Conservation (phyloP, 2,797 vertebrate species). For the Fistularia commersonii region DNA sequence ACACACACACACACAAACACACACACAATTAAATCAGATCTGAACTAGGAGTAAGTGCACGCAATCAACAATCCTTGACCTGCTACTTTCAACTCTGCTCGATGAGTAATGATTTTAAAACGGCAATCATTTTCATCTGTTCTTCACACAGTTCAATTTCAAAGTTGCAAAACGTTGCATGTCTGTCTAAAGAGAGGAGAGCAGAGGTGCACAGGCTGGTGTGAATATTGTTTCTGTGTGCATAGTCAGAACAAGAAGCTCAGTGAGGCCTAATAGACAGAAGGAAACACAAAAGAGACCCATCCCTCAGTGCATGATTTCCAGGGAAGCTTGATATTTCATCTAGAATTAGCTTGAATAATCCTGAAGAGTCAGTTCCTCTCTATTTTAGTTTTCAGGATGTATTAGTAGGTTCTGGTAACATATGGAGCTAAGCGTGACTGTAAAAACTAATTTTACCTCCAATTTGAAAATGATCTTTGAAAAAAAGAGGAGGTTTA, state of each 20-base stretch:
- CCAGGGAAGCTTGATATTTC: conserved; percentile 26
- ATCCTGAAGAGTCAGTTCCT: conserved; percentile 29
- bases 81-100: conserved; percentile 11
- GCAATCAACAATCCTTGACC: conserved; percentile 38
- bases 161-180: conserved; percentile 25
- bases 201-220: conserved; percentile 30
- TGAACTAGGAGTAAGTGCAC: conserved; percentile 21
- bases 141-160: conserved; percentile 24
- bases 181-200: conserved; percentile 7
- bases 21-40: background rate
- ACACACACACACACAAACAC: too few relatives aligned
- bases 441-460: conserved; percentile 36
- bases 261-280: conserved; percentile 35
- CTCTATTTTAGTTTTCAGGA: conserved; percentile 21
- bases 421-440: conserved; percentile 28
- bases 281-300: conserved; percentile 15
- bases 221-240: conserved; percentile 61
- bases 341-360: conserved; percentile 32
- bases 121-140: background rate
- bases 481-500: conserved; percentile 2
- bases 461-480: too few relatives aligned
- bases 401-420: conserved; percentile 15
- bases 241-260: conserved; percentile 53
- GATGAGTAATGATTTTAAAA: too few relatives aligned
- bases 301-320: conserved; percentile 13